Evolutionary conservation across 2,797 vertebrate species (phyloP).

Genomic region (Ptychobarbus kaznakovi): DNA sequence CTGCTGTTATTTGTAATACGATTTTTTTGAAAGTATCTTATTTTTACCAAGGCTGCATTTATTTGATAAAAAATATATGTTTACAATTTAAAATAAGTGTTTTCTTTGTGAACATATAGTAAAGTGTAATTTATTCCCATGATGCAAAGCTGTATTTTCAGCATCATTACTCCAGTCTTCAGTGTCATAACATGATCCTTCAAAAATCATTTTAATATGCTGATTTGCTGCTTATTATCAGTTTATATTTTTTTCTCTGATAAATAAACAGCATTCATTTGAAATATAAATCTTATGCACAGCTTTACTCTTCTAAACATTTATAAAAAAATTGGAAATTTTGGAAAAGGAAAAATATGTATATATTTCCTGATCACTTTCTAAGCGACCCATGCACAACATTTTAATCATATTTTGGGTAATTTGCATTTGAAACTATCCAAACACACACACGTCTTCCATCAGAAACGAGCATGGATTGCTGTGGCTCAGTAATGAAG

Average conservation of each 20-base stretch:
- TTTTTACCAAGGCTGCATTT: neutral
- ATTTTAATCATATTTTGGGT: neutral
- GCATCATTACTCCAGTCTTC: neutral
- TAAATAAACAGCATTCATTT: neutral
- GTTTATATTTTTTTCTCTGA: neutral
- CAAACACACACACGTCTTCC: neutral
- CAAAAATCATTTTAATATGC: neutral
- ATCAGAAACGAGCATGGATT: neutral
- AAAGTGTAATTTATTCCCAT: neutral
- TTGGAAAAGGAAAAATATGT: neutral
- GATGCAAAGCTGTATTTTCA: neutral
- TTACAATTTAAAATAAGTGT: neutral
- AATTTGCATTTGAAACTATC: neutral
- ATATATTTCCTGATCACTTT: neutral
- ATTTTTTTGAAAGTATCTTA: neutral
- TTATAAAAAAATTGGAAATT: no score
- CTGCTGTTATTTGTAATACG: neutral
- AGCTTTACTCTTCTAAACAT: neutral
- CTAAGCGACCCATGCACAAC: neutral
- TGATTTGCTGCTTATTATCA: neutral
- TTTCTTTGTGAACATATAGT: neutral
- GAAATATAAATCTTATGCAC: neutral
- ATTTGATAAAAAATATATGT: neutral
- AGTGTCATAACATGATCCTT: neutral
- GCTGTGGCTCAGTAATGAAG: no score